A percentile compares a stretch with the other conserved stretches of the same genome.
phyloP scores from a whole-genome alignment of 92 coral and sea anemone genomes.

The Scolanthus callimorphus region DNA sequence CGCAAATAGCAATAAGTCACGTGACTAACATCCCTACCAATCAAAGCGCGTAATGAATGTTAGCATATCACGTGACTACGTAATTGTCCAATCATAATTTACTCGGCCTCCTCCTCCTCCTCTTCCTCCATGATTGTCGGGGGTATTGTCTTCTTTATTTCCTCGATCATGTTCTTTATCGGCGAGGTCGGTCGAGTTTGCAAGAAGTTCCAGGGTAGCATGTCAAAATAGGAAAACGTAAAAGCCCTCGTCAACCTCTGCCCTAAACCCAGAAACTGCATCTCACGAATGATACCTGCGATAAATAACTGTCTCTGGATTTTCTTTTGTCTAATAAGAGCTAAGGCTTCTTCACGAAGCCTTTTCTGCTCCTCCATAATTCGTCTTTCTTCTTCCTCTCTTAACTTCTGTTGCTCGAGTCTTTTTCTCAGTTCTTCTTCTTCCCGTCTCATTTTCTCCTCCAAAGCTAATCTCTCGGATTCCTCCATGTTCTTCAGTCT shows the following conservation, averaged over 20 bases:
- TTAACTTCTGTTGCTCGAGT: conserved; percentile 65
- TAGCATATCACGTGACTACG: too few relatives aligned
- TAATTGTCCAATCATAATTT: too few relatives aligned
- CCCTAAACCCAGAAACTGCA: conserved; percentile 52
- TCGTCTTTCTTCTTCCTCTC: conserved; percentile 66
- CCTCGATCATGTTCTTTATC: conserved; percentile 31
- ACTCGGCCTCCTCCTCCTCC: conserved; percentile 23
- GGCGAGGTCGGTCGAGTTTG: conserved; percentile 49
- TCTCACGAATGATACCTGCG: conserved; percentile 64
- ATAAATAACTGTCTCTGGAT: conserved; percentile 83
- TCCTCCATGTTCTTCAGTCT: conserved; percentile 80
- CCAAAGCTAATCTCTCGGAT: conserved; percentile 73
- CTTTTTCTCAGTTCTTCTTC: conserved; percentile 78
- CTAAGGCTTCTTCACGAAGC: conserved; percentile 73
- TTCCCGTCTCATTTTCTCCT: conserved; percentile 78
- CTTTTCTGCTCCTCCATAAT: conserved; percentile 73
- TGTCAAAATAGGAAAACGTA: conserved; percentile 83
- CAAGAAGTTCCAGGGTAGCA: conserved; percentile 78
- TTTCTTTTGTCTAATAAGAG: conserved; percentile 70
- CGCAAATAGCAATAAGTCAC: too few relatives aligned
- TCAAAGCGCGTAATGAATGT: too few relatives aligned
- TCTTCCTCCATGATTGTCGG: conserved; percentile 68
- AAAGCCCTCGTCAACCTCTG: conserved; percentile 86
- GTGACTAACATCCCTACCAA: too few relatives aligned
- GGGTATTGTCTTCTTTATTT: conserved; percentile 36